Evolutionary conservation across 2,113 vertebrate species (phyloP), one percentile per base, ranked within the genome.

Genomic region (Scomber japonicus): DNA sequence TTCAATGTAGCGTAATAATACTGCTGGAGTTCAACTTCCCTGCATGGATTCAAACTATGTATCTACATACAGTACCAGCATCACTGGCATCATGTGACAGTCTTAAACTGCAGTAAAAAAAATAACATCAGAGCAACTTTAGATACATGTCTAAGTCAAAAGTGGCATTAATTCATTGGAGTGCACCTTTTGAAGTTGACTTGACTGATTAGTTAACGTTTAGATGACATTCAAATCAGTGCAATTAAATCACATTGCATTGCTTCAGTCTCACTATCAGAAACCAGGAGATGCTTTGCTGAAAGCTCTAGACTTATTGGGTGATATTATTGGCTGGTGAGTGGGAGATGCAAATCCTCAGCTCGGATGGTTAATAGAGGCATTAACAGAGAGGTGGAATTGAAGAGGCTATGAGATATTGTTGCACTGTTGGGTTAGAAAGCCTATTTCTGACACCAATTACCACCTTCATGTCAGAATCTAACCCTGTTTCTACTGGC

Each of bases 341-440:
- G 30, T 5, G 11, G 55, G 13, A 24, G 48, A 65, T 65, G 46
- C 10, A 67, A 51, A 51, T 51, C 21, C 21, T 49, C 15, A 67
- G 48, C 16, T 51, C 64, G 51, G 13, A 31, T 17, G 15, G 48
- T 11, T 51, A 51, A 51, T 51, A 35, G 48, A 49, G 16, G 15
- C 65, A 31, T 24, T 27, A 54, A 31, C 66, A 13, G 66, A 21
- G 49, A 19, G 10, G n/a, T 54, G 31, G 51, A 69, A 69, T 55
- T 69, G 50, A 55, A 14, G 31, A 40, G 5, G 15, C n/a, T 24
- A 14, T 56, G 6, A 13, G 12, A 54, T 54, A 24, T 54, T 3
- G 35, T n/a, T 40, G 59, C n/a, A 10, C 35, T 9, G 35, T 40
- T 40, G 35, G 35, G 6, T 9, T 40, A 7, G 35, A 40, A 40